Percentiles rank a stretch among this genome's conserved stretches.
Conservation (phyloP, 2,888 invertebrate species). For the Tribolium freemani region DNA sequence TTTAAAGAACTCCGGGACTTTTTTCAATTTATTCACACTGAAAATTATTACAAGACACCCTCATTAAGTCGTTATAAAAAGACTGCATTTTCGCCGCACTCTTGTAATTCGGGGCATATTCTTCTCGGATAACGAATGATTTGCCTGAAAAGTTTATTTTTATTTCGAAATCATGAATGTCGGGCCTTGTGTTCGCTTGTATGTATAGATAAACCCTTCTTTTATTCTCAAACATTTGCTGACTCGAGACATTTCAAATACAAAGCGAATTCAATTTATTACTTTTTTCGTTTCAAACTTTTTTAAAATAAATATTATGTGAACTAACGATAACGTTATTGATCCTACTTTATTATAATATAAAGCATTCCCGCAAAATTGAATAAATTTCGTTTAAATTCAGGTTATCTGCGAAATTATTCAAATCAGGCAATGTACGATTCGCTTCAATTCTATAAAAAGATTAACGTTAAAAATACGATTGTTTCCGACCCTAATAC, state of each 20-base stretch:
- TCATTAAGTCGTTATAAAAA: background rate
- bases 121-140: background rate
- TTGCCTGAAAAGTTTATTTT: background rate
- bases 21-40: too few species aligned
- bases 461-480: too few species aligned
- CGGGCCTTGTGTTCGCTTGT: background rate
- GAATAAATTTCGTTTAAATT: background rate
- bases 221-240: background rate
- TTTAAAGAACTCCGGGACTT: too few species aligned
- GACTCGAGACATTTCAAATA: background rate
- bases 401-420: background rate
- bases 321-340: too few species aligned
- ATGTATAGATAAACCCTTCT: background rate
- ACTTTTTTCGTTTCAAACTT: background rate
- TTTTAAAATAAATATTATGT: background rate
- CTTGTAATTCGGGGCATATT: background rate
- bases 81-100: background rate
- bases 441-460: background rate
- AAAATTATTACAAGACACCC: background rate
- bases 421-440: background rate
- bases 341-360: too few species aligned
- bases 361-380: background rate
- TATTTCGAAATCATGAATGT: background rate
- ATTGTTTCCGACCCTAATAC: too few species aligned
- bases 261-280: background rate